Conservation (phyloP, 2,113 vertebrate species). For the Miniopterus natalensis region DNA sequence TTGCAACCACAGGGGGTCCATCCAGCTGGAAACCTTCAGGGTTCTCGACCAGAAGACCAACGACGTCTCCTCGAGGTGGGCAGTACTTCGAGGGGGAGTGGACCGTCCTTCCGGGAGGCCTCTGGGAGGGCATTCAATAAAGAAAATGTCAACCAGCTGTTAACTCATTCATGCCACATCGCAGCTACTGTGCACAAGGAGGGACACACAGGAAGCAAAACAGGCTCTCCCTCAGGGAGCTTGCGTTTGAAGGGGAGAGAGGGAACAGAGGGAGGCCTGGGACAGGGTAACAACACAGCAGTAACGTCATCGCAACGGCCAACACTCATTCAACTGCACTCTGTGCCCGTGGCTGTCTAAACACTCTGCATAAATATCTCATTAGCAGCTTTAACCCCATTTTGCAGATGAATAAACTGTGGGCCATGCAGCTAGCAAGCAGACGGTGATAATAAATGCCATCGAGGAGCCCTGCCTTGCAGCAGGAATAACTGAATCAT, state of each 20-base stretch:
- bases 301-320: fast-evolving
- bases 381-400: not conserved
- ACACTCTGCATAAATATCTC: fast-evolving
- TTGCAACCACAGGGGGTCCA: fast-evolving
- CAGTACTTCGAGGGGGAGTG: no score
- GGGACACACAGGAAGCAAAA: not conserved
- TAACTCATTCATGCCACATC: no score
- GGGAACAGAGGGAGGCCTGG: fast-evolving
- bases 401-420: not conserved
- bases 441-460: not conserved
- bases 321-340: fast-evolving
- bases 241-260: fast-evolving
- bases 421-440: not conserved
- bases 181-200: fast-evolving
- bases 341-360: fast-evolving
- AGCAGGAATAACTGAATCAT: not conserved
- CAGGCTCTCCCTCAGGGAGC: no score
- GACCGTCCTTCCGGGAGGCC: not conserved
- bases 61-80: not conserved
- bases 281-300: fast-evolving
- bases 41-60: not conserved
- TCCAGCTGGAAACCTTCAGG: fast-evolving
- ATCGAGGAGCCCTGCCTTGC: fast-evolving
- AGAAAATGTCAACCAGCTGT: not conserved
- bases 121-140: not conserved